phyloP scores from a whole-genome alignment of 2,888 invertebrate species.

The Apotomis capreana region DNA sequence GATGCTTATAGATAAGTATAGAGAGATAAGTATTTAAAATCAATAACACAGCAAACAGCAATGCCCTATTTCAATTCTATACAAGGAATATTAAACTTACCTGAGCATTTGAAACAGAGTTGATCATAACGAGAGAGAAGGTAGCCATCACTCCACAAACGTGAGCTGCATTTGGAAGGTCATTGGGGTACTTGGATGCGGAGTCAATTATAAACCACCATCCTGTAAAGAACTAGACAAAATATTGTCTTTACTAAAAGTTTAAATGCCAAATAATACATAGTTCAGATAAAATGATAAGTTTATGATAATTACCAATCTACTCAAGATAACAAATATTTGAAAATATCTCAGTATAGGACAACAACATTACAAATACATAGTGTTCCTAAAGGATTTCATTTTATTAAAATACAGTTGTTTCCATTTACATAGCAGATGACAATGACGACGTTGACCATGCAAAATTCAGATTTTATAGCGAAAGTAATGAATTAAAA shows the following conservation, averaged over 20 bases:
- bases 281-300: too few species aligned
- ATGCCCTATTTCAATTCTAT: too few species aligned
- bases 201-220: constrained; percentile 99
- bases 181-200: constrained; percentile 88
- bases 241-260: constrained; percentile 1
- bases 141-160: constrained; percentile 98
- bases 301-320: too few species aligned
- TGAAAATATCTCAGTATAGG: neutral
- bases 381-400: too few species aligned
- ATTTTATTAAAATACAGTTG: neutral
- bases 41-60: too few species aligned
- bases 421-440: neutral
- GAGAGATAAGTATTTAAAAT: too few species aligned
- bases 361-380: neutral
- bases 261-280: too few species aligned
- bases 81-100: constrained; percentile 60
- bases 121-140: constrained; percentile 97
- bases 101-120: constrained; percentile 97
- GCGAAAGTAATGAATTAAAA: neutral
- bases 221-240: constrained; percentile 93
- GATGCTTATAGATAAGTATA: too few species aligned
- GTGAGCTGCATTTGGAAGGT: constrained; percentile 92
- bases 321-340: neutral
- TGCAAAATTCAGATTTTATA: neutral
- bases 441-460: neutral